Base-by-base conservation (phyloP, 2,888 invertebrate genomes). In the Tipula helvola region DNA sequence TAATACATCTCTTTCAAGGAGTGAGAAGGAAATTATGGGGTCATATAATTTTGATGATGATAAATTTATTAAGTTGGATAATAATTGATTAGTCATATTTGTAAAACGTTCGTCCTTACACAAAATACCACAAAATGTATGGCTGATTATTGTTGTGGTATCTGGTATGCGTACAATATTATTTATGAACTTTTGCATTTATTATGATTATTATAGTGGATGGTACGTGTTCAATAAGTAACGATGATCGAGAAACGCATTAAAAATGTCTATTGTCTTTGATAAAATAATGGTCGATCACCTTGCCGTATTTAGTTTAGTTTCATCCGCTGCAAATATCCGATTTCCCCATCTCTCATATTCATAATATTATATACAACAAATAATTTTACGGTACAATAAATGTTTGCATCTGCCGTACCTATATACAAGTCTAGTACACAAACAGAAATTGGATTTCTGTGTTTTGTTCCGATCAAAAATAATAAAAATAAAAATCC, bases 1-100 rank as follows among this genome's bases (percentile, higher is more conserved):
- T 71, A 12, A 10, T 18, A 28, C 28, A 71, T 5, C 16, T 28
- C 18, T 71, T 28, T 10, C 71, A 7, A 28, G 28, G 10, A 18
- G 28, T 71, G 71, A 16, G 71, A 10, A 18, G 12, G 12, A 71
- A 28, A 71, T 71, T 71, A 28, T 3, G 28, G 71, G 71, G 28
- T 71, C 71, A 3, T 71, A 28, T 71, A 71, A 57, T 18, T 16
- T 57, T 71, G 71, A 71, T 71, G 71, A 71, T 71, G 71, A 71
- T 71, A 71, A 71, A 71, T 71, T 71, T 71, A 71, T 16, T 71
- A 71, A 28, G 71, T 71, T 71, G 13, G 71, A 71, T 71, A 71
- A 71, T 71, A 71, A 71, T 71, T 71, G 71, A 71, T 71, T 71
- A 71, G 71, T 71, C n/a, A 71, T 71, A 71, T 71, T 71, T 71